Evolutionary conservation across 2,797 vertebrate species (phyloP).

Genomic region (Bradypus variegatus): DNA sequence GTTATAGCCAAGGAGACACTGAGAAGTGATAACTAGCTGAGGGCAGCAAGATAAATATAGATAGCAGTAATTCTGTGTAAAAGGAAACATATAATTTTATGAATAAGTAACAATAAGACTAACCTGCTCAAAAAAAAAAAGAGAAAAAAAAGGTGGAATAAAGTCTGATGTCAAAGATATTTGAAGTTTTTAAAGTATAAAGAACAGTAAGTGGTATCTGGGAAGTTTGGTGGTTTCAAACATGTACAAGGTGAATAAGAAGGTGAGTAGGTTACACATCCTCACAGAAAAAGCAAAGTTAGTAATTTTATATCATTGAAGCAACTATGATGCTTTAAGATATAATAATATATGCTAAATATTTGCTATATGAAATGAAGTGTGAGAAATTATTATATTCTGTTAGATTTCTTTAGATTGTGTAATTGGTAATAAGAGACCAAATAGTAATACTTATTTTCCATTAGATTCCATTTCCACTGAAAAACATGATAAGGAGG

Average conservation of each 20-base stretch:
- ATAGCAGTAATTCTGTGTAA: neutral
- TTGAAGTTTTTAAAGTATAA: neutral
- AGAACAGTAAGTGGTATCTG: neutral
- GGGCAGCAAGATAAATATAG: neutral
- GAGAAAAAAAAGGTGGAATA: neutral
- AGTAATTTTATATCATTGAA: neutral
- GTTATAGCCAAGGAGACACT: neutral
- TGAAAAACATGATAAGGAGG: neutral
- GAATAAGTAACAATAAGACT: neutral
- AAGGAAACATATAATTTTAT: neutral
- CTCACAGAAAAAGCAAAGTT: neutral
- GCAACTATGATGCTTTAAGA: neutral
- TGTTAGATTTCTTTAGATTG: neutral
- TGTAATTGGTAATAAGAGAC: neutral
- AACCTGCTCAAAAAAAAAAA: neutral
- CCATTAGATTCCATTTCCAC: neutral
- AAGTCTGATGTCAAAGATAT: neutral
- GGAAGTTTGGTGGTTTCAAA: neutral
- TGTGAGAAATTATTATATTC: neutral
- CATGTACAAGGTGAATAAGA: neutral
- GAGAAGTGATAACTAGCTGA: neutral
- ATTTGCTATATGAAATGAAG: neutral
- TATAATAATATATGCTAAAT: neutral
- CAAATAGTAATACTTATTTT: neutral
- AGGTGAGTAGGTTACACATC: neutral